These are phyloP conservation scores for Steromphala cineraria DNA, from an alignment of 2,888 invertebrate species.

Conservation along the genomic window DNA sequence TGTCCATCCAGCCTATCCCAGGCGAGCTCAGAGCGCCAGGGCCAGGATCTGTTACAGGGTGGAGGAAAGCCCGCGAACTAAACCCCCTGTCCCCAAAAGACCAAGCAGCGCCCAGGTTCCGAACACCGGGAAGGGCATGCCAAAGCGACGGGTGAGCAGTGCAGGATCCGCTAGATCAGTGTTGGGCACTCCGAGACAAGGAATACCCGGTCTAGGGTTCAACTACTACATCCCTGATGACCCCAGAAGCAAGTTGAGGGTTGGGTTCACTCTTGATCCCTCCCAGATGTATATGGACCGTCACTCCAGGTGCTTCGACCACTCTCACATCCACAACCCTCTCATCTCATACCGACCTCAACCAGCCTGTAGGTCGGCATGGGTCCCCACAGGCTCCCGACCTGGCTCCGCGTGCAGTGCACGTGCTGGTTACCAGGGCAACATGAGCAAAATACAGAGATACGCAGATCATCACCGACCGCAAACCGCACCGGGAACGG, in stretches of 20 bases:
- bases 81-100: constrained; percentile 17
- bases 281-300: constrained; percentile 59
- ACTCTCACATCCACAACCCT: constrained; percentile 52
- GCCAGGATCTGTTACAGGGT: constrained; percentile 34
- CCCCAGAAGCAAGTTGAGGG: constrained; percentile 10
- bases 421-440: constrained; percentile 37
- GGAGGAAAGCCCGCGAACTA: constrained; percentile 26
- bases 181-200: neutral
- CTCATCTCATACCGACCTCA: constrained; percentile 50
- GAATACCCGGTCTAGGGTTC: neutral
- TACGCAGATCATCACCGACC: constrained; percentile 61
- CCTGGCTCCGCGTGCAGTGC: constrained; percentile 30
- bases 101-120: constrained; percentile 29
- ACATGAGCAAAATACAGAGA: constrained; percentile 44
- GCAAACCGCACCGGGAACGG: constrained; percentile 55
- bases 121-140: constrained; percentile 19
- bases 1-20: neutral
- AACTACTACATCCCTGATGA: constrained; percentile 15
- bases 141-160: constrained; percentile 41
- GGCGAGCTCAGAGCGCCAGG: constrained; percentile 24
- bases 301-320: constrained; percentile 59
- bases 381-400: constrained; percentile 30
- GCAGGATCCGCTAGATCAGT: constrained; percentile 26
- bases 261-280: constrained; percentile 47
- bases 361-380: constrained; percentile 46